A percentile compares a stretch with the other conserved stretches of the same genome.
Conservation (phyloP, 2,797 vertebrate species). For the Acanthiza pusilla region DNA sequence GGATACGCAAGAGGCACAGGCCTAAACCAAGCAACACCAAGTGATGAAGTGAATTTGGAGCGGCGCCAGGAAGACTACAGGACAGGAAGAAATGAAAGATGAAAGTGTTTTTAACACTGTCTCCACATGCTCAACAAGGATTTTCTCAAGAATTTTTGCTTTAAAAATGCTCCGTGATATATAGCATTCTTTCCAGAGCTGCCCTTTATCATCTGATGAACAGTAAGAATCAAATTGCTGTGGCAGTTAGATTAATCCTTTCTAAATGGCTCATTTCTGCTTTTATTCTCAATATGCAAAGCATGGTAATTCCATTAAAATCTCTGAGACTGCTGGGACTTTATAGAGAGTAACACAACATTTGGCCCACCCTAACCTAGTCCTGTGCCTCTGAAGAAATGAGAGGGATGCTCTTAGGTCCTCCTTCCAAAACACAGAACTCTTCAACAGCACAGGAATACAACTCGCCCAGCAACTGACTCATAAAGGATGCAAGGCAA, state of each 20-base stretch:
- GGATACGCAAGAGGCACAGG: not conserved
- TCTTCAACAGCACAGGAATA: not conserved
- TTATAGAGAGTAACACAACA: not conserved
- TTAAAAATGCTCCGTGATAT: not conserved
- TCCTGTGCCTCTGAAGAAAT: rapidly evolving
- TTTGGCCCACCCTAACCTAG: not conserved
- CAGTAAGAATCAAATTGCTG: not conserved
- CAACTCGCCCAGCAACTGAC: rapidly evolving
- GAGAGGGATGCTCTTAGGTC: not conserved
- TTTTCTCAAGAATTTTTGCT: constrained; percentile 6
- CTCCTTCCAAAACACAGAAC: not conserved
- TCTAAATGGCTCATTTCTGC: not conserved
- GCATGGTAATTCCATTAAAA: not conserved
- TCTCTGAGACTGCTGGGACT: not conserved
- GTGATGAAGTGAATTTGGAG: constrained; percentile 25
- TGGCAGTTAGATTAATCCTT: not conserved
- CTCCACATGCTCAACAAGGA: not conserved
- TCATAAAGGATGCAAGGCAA: not conserved
- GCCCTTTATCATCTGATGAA: not conserved
- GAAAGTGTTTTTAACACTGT: constrained; percentile 7
- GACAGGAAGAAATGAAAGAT: constrained; percentile 36
- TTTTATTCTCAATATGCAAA: not conserved
- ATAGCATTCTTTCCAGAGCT: not conserved
- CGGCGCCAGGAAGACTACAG: not conserved
- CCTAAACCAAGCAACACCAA: not conserved